A percentile compares a stretch with the other conserved stretches of the same genome.
Evolutionary conservation across 1,140 invertebrate genomes (phyloP).

Genomic region (Drosophila carrolli): DNA sequence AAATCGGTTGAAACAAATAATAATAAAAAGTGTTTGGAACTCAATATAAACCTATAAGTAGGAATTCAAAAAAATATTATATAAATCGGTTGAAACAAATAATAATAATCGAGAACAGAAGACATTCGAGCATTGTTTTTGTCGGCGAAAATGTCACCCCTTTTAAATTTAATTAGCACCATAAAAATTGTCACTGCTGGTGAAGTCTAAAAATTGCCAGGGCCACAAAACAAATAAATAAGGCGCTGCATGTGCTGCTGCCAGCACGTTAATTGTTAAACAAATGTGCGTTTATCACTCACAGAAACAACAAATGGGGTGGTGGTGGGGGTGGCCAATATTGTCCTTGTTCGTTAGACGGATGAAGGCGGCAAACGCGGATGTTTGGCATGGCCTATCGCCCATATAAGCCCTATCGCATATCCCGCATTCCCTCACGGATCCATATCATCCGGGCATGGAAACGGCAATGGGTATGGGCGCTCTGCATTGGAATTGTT

Average conservation of each 20-base stretch:
- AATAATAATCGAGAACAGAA: no score
- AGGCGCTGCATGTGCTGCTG: conserved; percentile 49
- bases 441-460: conserved; percentile 49
- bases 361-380: conserved; percentile 57
- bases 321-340: conserved; percentile 46
- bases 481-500: conserved; percentile 58
- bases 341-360: conserved; percentile 74
- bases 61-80: no score
- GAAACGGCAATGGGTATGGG: conserved; percentile 4
- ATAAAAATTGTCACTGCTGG: conserved; percentile 57
- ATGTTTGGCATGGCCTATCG: conserved; percentile 26
- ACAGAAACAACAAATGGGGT: conserved; percentile 27
- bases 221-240: conserved; percentile 32
- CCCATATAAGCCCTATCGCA: conserved; percentile 36
- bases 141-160: conserved; percentile 21
- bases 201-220: conserved; percentile 24
- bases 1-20: no score
- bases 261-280: conserved; percentile 75
- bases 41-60: no score
- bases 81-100: no score
- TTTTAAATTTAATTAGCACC: conserved; percentile 54
- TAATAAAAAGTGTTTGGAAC: no score
- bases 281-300: conserved; percentile 78
- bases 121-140: background rate
- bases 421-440: conserved; percentile 41